phyloP scores from a whole-genome alignment of 2,888 invertebrate genomes.

The Balanococcus diminutus region DNA sequence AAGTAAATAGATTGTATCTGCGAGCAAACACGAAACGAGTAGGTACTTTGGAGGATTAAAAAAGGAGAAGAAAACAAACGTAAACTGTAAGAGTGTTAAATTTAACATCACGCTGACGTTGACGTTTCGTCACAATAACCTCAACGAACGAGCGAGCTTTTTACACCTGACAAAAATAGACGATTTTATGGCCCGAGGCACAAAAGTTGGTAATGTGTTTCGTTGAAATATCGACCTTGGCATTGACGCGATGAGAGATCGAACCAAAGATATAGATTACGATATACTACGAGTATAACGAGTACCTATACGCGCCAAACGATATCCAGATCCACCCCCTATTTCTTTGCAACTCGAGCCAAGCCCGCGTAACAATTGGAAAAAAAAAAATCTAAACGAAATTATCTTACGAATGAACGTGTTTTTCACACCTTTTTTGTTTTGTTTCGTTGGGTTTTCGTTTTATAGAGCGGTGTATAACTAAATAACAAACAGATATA shows the following conservation, averaged over 20 bases:
- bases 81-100: not conserved
- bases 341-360: not conserved
- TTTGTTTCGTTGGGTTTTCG: not conserved
- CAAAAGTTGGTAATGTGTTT: not conserved
- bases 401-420: not conserved
- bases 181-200: not conserved
- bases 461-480: no score
- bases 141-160: not conserved
- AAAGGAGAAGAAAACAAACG: not conserved
- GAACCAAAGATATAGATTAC: not conserved
- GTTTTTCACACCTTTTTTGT: constrained; percentile 10
- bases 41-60: no score
- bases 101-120: not conserved
- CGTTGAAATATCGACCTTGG: not conserved
- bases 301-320: not conserved
- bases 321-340: not conserved
- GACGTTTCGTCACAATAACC: not conserved
- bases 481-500: no score
- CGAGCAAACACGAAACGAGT: no score
- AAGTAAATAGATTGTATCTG: no score
- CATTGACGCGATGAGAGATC: not conserved
- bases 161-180: not conserved
- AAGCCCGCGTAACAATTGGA: not conserved
- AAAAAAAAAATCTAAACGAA: not conserved
- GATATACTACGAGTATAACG: not conserved